Evolutionary conservation across 2,113 vertebrate genomes (phyloP).

Genomic region (Cynopterus brachyotis): DNA sequence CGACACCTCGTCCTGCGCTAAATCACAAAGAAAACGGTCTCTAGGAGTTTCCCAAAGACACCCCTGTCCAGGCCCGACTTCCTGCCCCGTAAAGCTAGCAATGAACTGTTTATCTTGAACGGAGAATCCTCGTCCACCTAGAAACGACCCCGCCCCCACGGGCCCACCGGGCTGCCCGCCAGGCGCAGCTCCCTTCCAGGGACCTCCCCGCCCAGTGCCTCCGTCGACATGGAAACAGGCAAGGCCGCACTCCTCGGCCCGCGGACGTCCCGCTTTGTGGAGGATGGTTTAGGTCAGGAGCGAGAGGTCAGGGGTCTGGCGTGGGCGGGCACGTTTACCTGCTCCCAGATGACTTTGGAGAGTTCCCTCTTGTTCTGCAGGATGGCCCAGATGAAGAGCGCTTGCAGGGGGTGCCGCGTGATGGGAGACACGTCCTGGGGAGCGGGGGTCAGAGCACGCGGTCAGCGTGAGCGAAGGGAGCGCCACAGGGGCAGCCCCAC

Average conservation of each 20-base stretch:
- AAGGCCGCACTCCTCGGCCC: accelerated
- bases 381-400: constrained; percentile 97
- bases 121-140: neutral
- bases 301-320: accelerated
- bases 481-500: accelerated
- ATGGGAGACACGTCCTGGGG: constrained; percentile 84
- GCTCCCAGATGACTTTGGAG: constrained; percentile 95
- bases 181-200: neutral
- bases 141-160: neutral
- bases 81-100: neutral
- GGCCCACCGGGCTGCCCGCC: accelerated
- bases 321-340: constrained; percentile 82
- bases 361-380: constrained; percentile 95
- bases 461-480: neutral
- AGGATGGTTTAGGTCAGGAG: neutral
- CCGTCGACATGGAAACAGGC: accelerated
- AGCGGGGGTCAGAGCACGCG: neutral
- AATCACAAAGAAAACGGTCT: neutral
- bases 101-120: neutral
- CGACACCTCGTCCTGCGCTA: neutral
- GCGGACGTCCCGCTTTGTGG: accelerated
- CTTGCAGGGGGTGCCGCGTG: constrained; percentile 88
- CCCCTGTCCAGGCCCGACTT: neutral
- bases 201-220: neutral
- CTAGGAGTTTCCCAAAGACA: neutral